Conservation (phyloP, 2,113 vertebrate genomes). For the Grallaria varia region DNA sequence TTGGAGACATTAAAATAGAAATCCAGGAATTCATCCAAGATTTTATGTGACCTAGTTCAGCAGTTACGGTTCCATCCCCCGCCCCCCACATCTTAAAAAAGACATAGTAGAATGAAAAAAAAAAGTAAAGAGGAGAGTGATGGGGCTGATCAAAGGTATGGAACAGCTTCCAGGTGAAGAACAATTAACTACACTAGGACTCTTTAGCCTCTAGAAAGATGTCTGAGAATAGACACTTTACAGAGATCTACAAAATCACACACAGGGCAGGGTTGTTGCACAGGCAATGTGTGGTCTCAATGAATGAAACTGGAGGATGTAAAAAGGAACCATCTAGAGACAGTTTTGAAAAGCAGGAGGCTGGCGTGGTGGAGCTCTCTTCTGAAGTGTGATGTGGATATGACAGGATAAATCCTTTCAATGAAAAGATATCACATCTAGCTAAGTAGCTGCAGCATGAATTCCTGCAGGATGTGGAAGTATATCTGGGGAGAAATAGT, state of each 20-base stretch:
- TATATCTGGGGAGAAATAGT: not conserved
- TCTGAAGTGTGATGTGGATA: not conserved
- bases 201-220: not conserved
- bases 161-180: conserved; percentile 39
- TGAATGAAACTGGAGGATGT: not conserved
- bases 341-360: not conserved
- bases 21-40: conserved; percentile 47
- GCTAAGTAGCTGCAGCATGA: not conserved
- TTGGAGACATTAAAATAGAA: conserved; percentile 63
- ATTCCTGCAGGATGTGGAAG: not conserved
- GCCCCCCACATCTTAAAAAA: conserved; percentile 7
- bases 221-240: not conserved
- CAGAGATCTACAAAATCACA: not conserved
- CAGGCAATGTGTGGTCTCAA: not conserved
- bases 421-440: not conserved
- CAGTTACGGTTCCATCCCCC: conserved; percentile 29
- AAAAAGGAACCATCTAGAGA: not conserved
- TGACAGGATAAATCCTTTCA: not conserved
- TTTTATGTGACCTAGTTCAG: conserved; percentile 65
- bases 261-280: not conserved
- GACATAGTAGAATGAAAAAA: not conserved
- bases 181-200: not conserved
- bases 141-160: not conserved
- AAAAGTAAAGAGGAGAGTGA: not conserved
- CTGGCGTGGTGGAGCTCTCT: not conserved